Conservation (phyloP, 1,140 invertebrate genomes). For the Adoxophyes honmai region DNA sequence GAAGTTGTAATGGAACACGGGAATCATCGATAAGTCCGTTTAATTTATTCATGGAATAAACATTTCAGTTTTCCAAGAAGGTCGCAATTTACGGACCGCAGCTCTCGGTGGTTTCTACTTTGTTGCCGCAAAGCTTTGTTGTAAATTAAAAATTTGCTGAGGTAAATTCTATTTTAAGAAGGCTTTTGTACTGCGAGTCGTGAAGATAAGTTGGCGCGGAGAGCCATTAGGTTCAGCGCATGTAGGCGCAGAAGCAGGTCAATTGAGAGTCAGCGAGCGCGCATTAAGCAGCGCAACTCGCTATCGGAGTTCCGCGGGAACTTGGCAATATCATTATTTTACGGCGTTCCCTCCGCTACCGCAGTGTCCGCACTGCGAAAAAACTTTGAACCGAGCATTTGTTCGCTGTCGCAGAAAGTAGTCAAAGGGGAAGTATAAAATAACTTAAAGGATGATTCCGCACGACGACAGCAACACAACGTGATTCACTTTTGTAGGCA, state of each 20-base stretch:
- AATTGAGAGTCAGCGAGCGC: background rate
- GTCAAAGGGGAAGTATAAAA: slow-evolving; percentile 3
- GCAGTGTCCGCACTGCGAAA: background rate
- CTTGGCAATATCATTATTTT: slow-evolving; percentile 4
- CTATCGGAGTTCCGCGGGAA: background rate
- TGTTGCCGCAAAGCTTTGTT: background rate
- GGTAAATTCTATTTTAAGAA: background rate
- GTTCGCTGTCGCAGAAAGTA: background rate
- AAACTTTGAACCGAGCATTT: background rate
- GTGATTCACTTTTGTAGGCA: background rate
- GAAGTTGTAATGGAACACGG: background rate
- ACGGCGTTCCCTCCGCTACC: background rate
- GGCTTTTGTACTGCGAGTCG: background rate
- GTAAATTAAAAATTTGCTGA: background rate
- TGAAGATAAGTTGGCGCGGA: background rate
- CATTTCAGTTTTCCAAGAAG: background rate
- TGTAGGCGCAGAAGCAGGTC: background rate
- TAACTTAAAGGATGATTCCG: background rate
- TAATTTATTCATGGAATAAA: slow-evolving; percentile 13
- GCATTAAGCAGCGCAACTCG: background rate
- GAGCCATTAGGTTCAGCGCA: background rate
- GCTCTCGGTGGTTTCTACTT: no score
- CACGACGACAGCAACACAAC: background rate
- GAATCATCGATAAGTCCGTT: background rate
- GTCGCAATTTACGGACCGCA: background rate